Evolutionary conservation across 2,888 invertebrate species (phyloP), one percentile per base, ranked within the genome.

Genomic region (Caenorhabditis sp.): DNA sequence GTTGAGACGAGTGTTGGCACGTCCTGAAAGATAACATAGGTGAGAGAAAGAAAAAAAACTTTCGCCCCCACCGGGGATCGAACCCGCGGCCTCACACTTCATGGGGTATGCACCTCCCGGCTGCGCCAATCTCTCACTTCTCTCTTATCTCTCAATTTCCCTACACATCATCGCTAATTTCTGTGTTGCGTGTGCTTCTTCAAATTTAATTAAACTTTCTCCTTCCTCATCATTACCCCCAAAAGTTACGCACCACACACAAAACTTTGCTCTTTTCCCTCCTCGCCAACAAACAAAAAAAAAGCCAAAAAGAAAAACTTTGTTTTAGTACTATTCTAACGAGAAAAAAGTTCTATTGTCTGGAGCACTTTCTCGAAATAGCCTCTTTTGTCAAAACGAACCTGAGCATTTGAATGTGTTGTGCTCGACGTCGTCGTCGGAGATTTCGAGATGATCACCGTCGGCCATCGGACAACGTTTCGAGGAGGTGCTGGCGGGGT

Each of bases 391-490:
- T 36, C 36, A 36, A 17, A 43, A 43, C 43, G 17, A 43, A 43
- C 43, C 43, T 43, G 75, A 74, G 52, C 67, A 67, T 25, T 70
- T 65, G 58, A 77, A 65, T 27, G 70, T 71, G 60, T 67, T 67
- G 50, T 65, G 50, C 36, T 71, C 69, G n/a, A n/a, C n/a, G 38
- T 82, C 82, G n/a, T 82, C 82, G 23, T 82, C 82, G 3, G 76
- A 67, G 3, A 14, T 43, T 64, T 78, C 80, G 5, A 66, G 63
- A 50, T 78, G 5, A 10, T 31, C 5, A 31, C 31, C 78, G 5
- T 77, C 76, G 17, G 64, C 73, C 21, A 81, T 63, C 3, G 81
- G 81, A 31, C 69, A 69, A 23, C 67, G 62, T 53, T 67, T 69
- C n/a, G 17, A 8, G 17, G 58, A 7, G 60, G 60, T 25, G 62